phyloP scores from a whole-genome alignment of 2,113 vertebrate species.

The Lethenteron reissneri region DNA sequence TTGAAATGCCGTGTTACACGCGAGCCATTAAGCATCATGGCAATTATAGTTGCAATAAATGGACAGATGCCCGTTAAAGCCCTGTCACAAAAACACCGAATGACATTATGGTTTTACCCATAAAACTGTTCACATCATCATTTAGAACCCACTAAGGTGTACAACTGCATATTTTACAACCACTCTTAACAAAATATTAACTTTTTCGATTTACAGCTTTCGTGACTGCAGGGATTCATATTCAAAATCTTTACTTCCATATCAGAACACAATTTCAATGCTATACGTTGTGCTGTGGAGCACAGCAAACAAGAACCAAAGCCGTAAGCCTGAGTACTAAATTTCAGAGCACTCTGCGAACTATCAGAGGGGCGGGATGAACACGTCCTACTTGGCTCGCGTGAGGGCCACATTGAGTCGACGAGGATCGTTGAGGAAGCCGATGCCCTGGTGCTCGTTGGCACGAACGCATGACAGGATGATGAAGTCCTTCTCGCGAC shows the following conservation, averaged over 20 bases:
- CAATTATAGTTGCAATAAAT: too few species aligned
- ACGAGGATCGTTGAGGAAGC: conserved; percentile 81
- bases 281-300: background rate
- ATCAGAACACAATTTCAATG: background rate
- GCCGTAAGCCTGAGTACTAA: background rate
- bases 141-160: background rate
- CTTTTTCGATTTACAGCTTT: too few species aligned
- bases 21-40: too few species aligned
- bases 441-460: conserved; percentile 91
- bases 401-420: conserved; percentile 94
- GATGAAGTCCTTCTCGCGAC: conserved; percentile 92
- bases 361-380: background rate
- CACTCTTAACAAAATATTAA: too few species aligned
- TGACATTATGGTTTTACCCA: background rate
- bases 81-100: too few species aligned
- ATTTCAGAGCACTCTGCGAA: background rate
- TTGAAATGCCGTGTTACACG: too few species aligned
- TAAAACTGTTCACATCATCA: background rate
- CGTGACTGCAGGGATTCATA: too few species aligned
- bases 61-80: too few species aligned
- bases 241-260: too few species aligned
- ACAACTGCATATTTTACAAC: too few species aligned
- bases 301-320: background rate
- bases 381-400: conserved; percentile 42
- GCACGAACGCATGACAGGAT: conserved; percentile 90